A percentile compares a stretch with the other conserved stretches of the same genome.
These are phyloP conservation scores for Cynopterus sphinx DNA, from an alignment of 2,797 vertebrate genomes.

Conservation along the genomic window DNA sequence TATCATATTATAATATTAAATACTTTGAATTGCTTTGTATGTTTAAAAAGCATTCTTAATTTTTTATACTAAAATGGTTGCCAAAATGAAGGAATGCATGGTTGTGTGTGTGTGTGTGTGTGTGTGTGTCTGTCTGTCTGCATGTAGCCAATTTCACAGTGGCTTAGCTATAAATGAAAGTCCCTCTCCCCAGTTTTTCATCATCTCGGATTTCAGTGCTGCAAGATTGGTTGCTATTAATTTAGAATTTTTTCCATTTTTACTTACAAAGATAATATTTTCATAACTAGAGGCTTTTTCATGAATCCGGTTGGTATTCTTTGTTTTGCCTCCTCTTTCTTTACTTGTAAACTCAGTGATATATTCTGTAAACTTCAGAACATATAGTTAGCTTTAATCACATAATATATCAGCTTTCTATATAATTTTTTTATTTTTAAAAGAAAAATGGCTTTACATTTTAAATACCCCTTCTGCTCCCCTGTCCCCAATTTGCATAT, in stretches of 20 bases:
- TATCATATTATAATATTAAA: not conserved
- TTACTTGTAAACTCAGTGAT: not conserved
- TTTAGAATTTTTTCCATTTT: slow-evolving; percentile 8
- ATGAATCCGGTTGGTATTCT: not conserved
- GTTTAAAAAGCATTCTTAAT: not conserved
- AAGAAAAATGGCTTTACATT: not conserved
- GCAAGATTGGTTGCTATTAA: not conserved
- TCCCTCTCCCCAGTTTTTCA: not conserved
- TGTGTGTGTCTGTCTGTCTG: not conserved
- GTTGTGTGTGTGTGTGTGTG: not conserved
- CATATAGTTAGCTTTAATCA: not conserved
- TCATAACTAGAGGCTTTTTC: not conserved
- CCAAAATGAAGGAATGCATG: not conserved
- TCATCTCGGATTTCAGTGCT: not conserved
- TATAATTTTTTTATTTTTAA: not conserved
- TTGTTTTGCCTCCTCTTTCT: not conserved
- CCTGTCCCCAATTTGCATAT: not conserved
- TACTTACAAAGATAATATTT: slow-evolving; percentile 16
- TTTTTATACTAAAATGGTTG: not conserved
- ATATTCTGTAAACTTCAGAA: not conserved
- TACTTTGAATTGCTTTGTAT: not conserved
- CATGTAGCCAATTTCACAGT: not conserved
- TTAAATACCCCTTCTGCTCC: not conserved
- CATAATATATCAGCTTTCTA: not conserved
- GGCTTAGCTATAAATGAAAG: not conserved